Evolutionary conservation across 2,113 vertebrate species (phyloP), one percentile per base, ranked within the genome.

Genomic region (Sarotherodon lohbergeri): DNA sequence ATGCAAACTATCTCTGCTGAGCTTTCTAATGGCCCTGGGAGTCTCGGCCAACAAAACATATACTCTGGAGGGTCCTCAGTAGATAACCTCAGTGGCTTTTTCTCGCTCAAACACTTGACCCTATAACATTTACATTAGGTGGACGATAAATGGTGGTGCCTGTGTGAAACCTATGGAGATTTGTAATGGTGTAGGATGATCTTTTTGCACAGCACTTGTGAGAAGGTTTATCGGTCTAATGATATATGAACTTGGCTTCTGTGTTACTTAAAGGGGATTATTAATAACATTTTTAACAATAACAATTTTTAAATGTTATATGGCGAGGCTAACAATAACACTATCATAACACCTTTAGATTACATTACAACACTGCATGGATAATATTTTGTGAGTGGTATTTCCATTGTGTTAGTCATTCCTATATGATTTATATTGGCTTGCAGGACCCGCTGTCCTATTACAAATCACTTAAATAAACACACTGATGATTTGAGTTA

Each of bases 41-140:
- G 41, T 5, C 82, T 80, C 50, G 68, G 88, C 88, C 89, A 91
- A 50, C 78, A 76, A 86, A 86, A 91, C 81, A 80, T 88, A 79
- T 83, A 81, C 41, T 34, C 76, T 71, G 81, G 80, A 85, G 87
- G 81, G 82, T 68, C 88, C 68, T 79, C 71, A 59, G 83, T n/a
- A 89, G 91, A 94, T 92, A 93, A 91, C 91, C 83, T 66, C 52
- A n/a, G 73, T 88, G 90, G 78, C 80, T 56, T 76, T 73, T 41
- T 34, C 3, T 27, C 73, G 80, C 80, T 86, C 81, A 80, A 84
- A 90, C 89, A 89, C 80, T 91, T 78, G 71, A 61, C 73, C 86
- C 55, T 66, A 24, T 83, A 78, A 89, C 80, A 43, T 78, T 82
- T 81, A 87, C 83, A 89, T 86, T 57, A 85, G 71, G 83, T 81